Conservation (phyloP, 2,113 vertebrate species). For the Vanacampus margaritifer region DNA sequence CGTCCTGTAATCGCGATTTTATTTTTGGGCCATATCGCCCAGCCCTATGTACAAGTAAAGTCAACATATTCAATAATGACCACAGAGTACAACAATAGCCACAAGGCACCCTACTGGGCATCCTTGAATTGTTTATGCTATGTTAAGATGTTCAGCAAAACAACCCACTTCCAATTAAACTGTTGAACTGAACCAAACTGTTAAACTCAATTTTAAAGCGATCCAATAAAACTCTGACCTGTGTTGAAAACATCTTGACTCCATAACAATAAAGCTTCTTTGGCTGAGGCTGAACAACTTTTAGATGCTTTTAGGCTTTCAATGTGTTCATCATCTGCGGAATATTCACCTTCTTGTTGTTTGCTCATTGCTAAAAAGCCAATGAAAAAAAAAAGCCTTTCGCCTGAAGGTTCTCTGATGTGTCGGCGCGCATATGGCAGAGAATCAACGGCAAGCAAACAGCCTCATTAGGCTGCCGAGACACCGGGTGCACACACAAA, state of each 20-base stretch:
- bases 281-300: too few relatives aligned
- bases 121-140: background rate
- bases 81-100: too few relatives aligned
- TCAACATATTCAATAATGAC: too few relatives aligned
- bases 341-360: constrained; percentile 5
- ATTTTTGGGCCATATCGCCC: too few relatives aligned
- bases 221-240: background rate
- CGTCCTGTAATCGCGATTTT: too few relatives aligned
- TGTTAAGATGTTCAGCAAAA: background rate
- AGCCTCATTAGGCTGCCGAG: constrained; percentile 53
- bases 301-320: background rate
- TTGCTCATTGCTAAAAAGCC: constrained; percentile 31
- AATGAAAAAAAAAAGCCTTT: constrained; percentile 8
- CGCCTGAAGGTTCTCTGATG: constrained; percentile 25
- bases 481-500: constrained; percentile 22
- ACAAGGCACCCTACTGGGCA: background rate
- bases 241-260: background rate
- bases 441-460: constrained; percentile 43
- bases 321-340: constrained; percentile 23
- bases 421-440: constrained; percentile 42
- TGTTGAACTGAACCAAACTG: background rate
- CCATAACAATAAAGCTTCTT: background rate
- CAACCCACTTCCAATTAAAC: background rate
- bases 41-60: too few relatives aligned
- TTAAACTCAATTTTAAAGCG: background rate